These are phyloP conservation scores for Notarius quadriscutis DNA, from an alignment of 2,113 vertebrate genomes.

Conservation along the genomic window DNA sequence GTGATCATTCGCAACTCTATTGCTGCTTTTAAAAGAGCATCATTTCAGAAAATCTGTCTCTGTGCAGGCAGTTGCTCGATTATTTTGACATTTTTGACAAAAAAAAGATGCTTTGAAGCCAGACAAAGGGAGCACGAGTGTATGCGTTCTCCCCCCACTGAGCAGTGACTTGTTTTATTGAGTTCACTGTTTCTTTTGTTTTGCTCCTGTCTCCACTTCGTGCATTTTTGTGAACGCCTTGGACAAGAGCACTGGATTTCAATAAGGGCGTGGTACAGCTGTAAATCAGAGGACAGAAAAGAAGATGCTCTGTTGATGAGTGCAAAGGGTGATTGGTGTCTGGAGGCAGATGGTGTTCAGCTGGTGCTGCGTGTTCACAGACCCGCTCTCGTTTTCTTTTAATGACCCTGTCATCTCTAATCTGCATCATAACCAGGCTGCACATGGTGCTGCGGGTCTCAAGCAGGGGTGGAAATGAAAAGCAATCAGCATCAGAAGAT, in stretches of 20 bases:
- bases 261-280: constrained; percentile 21
- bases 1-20: not conserved
- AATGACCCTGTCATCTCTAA: not conserved
- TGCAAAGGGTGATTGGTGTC: constrained; percentile 10
- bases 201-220: not conserved
- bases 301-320: not conserved
- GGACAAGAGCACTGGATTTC: not conserved
- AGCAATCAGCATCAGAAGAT: not conserved
- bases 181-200: not conserved
- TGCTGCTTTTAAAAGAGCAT: not conserved
- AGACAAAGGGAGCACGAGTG: not conserved
- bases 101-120: not conserved
- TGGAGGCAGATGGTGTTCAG: constrained; percentile 58
- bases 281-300: constrained; percentile 17
- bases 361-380: constrained; percentile 49
- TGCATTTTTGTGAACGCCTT: not conserved
- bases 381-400: constrained; percentile 1
- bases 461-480: not conserved
- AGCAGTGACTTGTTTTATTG: not conserved
- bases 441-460: not conserved
- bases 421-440: not conserved
- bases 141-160: not conserved
- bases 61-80: not conserved
- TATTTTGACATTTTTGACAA: not conserved
- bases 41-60: not conserved